Conservation (phyloP, 2,797 vertebrate species). For the Syngnathus acus region DNA sequence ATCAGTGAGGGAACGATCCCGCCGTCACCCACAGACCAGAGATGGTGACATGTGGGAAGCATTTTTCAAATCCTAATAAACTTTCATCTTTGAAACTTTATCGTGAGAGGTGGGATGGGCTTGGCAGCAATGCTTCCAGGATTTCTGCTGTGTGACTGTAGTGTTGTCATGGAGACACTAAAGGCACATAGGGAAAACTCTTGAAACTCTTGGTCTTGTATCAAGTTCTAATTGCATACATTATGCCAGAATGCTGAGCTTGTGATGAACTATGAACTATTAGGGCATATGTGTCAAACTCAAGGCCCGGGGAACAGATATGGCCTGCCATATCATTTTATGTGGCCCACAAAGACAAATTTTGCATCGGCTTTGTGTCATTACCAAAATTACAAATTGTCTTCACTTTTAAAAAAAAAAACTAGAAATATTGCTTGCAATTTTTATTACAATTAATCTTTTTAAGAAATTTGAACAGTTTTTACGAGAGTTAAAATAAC, state of each 20-base stretch:
- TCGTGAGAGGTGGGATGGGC: constrained; percentile 32
- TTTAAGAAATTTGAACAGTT: too few species aligned
- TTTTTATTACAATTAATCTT: too few species aligned
- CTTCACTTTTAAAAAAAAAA: too few species aligned
- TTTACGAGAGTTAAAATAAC: too few species aligned
- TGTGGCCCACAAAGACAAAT: too few species aligned
- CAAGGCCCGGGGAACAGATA: too few species aligned
- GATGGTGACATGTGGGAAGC: constrained; percentile 69
- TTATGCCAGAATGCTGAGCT: background rate
- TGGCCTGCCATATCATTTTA: too few species aligned
- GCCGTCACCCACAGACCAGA: constrained; percentile 60
- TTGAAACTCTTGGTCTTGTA: constrained; percentile 24
- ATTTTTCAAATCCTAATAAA: constrained; percentile 71
- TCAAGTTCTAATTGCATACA: constrained; percentile 24
- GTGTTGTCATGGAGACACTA: constrained; percentile 24
- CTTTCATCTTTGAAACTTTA: constrained; percentile 65
- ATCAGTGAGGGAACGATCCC: constrained; percentile 65
- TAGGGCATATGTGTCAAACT: background rate
- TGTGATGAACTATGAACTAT: background rate
- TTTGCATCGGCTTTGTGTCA: too few species aligned
- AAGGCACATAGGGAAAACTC: constrained; percentile 37
- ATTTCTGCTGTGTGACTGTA: constrained; percentile 21
- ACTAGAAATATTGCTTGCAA: too few species aligned
- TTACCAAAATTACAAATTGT: too few species aligned
- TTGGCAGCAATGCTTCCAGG: constrained; percentile 35